Base-by-base conservation (phyloP, 2,797 vertebrate genomes). In the Propithecus perrieri region DNA sequence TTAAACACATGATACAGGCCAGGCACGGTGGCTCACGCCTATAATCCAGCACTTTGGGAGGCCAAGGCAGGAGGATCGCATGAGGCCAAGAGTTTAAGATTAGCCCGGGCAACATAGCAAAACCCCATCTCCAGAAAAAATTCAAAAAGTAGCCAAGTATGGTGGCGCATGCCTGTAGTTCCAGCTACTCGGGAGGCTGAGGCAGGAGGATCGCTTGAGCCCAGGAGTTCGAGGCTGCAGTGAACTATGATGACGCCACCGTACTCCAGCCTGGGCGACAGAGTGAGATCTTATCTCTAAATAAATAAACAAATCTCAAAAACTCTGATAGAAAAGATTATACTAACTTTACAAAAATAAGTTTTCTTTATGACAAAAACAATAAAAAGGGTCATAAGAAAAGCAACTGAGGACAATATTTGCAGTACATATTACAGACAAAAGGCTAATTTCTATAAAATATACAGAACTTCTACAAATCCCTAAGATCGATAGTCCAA, bases 381-480 rank as follows among this genome's bases (percentile, higher is more conserved):
- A 53, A 59, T 24, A 57, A 61, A 75, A 5, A 41, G 13, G 15
- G 26, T 89, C 24, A 57, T 17, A n/a, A 80, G 20, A 92, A 85
- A 43, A 92, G 57, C 65, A 86, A 89, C 13, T 22, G 28, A 87
- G 20, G 43, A 11, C 80, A 72, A 50, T 43, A 72, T 26, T 57
- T 91, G 63, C 53, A 90, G 65, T 38, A 46, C 14, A 46, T 11
- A 24, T 72, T 71, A 55, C 4, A 92, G 67, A 90, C 33, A 65
- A 81, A 92, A 57, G 26, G 53, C n/a, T 59, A 81, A 55, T 46
- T 85, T 50, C 74, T 28, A 75, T 84, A 83, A 76, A 71, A 92
- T 53, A 65, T 81, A 94, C 97, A 98, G 57, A 94, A 55, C 5
- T 30, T 53, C 69, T 43, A 63, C 48, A 84, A 89, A 95, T 89